Evolutionary conservation across 2,888 invertebrate species (phyloP).

Genomic region (Tipula helvola): DNA sequence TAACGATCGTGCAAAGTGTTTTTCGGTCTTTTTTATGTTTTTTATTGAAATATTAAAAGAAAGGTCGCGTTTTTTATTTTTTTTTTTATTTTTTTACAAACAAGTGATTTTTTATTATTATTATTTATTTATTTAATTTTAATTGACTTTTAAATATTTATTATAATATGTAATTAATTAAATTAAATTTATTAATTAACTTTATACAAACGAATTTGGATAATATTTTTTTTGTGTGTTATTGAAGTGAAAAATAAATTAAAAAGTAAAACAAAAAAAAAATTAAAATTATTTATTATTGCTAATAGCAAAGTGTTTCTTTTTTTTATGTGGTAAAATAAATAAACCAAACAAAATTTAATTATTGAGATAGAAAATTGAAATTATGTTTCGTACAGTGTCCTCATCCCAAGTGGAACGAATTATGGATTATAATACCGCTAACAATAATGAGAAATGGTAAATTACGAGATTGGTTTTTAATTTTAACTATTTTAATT

Average conservation of each 20-base stretch:
- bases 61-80: neutral
- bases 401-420: constrained; percentile 6
- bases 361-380: neutral
- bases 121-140: neutral
- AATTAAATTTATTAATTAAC: neutral
- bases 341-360: neutral
- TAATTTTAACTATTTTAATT: neutral
- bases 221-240: neutral
- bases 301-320: neutral
- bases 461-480: neutral
- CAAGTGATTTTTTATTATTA: neutral
- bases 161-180: neutral
- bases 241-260: neutral
- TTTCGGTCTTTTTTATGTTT: neutral
- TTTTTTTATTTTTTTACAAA: neutral
- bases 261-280: neutral
- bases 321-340: neutral
- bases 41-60: neutral
- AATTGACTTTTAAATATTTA: neutral
- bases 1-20: neutral
- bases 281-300: neutral
- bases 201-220: neutral
- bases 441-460: neutral
- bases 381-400: neutral
- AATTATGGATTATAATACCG: neutral